Base-by-base conservation (phyloP, 2,888 invertebrate genomes). In the Synergus japonicus region DNA sequence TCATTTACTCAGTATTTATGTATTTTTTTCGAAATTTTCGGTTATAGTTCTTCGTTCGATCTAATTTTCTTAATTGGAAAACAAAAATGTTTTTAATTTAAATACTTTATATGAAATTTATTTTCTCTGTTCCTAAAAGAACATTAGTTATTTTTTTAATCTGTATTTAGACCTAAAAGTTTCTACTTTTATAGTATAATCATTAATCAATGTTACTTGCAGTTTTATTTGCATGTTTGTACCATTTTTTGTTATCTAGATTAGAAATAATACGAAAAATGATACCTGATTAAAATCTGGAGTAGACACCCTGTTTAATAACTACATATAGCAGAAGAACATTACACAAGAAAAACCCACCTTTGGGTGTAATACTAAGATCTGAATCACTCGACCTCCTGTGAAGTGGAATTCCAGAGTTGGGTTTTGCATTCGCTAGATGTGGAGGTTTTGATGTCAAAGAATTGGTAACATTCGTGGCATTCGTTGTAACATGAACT, bases 361-460 rank as follows among this genome's bases (percentile, higher is more conserved):
- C 98, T 96, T 97, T 98, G 5, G 98, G 97, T 13, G 98, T 97
- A 76, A 97, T 95, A 93, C 97, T 98, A 85, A 98, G 93, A 93
- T 98, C 98, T 0, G 98, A 98, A 92, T 98, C 98, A 3, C 98
- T 98, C 4, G 98, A 98, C 86, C 98, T 93, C 77, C 98, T 94
- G 89, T 96, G 96, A 82, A 96, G 93, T 92, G 90, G 89, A 58
- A 87, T 82, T 1, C 91, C 88, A 54, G 90, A 66, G 81, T 64
- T 81, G 78, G 54, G 76, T 78, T 66, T 82, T 78, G 65, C 79
- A 18, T 78, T 63, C 18, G n/a, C 49, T 15, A 76, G 67, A 5
- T 78, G 76, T 79, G 79, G 80, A 44, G 81, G 43, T 79, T 76
- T 58, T 78, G 81, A 22, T n/a, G 60, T 63, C 13, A 54, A 78